Base-by-base conservation (phyloP, 30 jellyfish, hydroid and myxozoan species). In the Hydractinia echinata region DNA sequence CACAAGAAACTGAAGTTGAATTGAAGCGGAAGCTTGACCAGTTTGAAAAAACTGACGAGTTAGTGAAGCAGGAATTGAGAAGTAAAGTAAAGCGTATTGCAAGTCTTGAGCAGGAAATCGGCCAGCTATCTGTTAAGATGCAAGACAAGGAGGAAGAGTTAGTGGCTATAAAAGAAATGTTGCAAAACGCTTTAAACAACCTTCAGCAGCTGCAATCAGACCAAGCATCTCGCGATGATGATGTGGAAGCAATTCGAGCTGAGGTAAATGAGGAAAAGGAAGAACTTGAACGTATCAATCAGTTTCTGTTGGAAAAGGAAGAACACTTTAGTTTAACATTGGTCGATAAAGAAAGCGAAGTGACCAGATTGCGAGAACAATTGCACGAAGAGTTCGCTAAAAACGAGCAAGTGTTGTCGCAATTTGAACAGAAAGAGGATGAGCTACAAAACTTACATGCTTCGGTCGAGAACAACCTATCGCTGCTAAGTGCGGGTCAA, bases 201-300 rank as follows among this genome's bases (percentile, higher is more conserved):
- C 10, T 21, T 6, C 84, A 76, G 18, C 49, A 76, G 44, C 53
- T 16, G 8, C 84, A 76, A 51, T 76, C 76, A 44, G 84, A 76
- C 21, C 16, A 49, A 11, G 39, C 50, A 10, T 15, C 16, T 11
- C 53, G 13, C 14, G 15, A 30, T 1, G 51, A 15, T 49, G 53
- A 11, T n/a, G 39, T 30, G 13, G 15, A 30, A 15, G 21, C n/a
- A 11, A 1, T 68, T 11, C 16, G 15, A 15, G 50, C 50, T 15
- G 3, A 68, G 16, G 51, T 68, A 68, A 30, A 68, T 20, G 79
- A 68, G 13, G 21, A 68, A 20, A 68, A 10, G 53, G 21, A 68
- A 16, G 15, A 68, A 11, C 15, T 20, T 15, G 3, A 16, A 11
- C n/a, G n/a, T n/a, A n/a, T 68, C 15, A 68, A 49, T 68, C 39